Evolutionary conservation across 2,888 invertebrate genomes (phyloP).

Genomic region (Phortica magna): DNA sequence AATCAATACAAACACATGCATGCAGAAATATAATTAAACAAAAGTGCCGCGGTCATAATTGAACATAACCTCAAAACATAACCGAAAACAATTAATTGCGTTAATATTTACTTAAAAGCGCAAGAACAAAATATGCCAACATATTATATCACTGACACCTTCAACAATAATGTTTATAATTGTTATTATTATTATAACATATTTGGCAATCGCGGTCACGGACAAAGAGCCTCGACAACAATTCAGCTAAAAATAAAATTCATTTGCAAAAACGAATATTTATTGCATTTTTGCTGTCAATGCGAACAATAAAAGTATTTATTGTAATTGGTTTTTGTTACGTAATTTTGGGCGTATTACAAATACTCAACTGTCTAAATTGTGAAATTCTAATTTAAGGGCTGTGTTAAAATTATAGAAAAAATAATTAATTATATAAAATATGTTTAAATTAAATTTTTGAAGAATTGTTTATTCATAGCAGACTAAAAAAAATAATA

Average conservation of each 20-base stretch:
- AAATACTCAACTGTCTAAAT: no score
- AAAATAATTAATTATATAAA: no score
- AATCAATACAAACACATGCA: neutral
- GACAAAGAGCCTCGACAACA: neutral
- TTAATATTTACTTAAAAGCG: neutral
- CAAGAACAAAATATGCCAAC: neutral
- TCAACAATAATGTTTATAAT: constrained; percentile 5
- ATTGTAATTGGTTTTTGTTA: no score
- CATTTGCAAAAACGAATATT: neutral
- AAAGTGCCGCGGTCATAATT: neutral
- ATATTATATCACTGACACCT: neutral
- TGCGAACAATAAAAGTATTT: neutral
- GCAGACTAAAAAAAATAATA: no score
- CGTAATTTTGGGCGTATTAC: no score
- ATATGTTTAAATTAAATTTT: neutral
- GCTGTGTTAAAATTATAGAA: no score
- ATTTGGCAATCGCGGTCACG: neutral
- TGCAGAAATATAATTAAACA: neutral
- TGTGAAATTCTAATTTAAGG: no score
- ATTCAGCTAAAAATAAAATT: neutral
- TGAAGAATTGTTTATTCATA: neutral
- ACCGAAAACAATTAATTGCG: constrained; percentile 5
- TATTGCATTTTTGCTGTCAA: neutral
- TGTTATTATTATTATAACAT: neutral
- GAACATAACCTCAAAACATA: neutral